These are phyloP conservation scores for Fregetta grallaria DNA, from an alignment of 2,113 vertebrate genomes.

Conservation along the genomic window DNA sequence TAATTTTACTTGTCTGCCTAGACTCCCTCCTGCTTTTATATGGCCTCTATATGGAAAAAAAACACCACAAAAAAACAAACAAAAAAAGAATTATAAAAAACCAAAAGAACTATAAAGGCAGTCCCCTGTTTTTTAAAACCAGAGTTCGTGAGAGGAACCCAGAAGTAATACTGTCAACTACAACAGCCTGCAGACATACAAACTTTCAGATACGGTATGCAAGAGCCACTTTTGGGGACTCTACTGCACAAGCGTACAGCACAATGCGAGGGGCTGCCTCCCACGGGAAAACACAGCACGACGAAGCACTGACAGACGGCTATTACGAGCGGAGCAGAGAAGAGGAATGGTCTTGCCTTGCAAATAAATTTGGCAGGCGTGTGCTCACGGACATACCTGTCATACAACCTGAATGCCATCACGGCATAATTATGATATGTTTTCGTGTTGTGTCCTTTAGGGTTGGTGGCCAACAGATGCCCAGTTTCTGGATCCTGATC, in stretches of 20 bases:
- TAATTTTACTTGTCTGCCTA: neutral
- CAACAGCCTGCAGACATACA: neutral
- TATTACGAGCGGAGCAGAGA: neutral
- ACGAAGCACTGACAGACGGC: neutral
- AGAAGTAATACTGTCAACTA: neutral
- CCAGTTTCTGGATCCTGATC: neutral
- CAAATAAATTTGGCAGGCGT: rapidly evolving
- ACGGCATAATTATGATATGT: rapidly evolving
- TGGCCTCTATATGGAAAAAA: neutral
- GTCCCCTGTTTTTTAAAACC: neutral
- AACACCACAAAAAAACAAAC: neutral
- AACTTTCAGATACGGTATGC: neutral
- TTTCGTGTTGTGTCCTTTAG: neutral
- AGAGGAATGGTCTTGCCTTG: neutral
- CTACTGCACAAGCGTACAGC: rapidly evolving
- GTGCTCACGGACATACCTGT: neutral
- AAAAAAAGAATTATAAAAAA: neutral
- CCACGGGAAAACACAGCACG: neutral
- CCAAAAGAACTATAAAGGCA: neutral
- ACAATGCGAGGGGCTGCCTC: neutral
- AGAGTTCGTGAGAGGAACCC: neutral
- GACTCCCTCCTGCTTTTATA: neutral
- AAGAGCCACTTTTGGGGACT: neutral
- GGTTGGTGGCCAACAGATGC: neutral
- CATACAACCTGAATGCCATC: rapidly evolving